These are phyloP conservation scores for Leptoteleia sp. DNA, from an alignment of 1,140 invertebrate genomes.

Conservation along the genomic window DNA sequence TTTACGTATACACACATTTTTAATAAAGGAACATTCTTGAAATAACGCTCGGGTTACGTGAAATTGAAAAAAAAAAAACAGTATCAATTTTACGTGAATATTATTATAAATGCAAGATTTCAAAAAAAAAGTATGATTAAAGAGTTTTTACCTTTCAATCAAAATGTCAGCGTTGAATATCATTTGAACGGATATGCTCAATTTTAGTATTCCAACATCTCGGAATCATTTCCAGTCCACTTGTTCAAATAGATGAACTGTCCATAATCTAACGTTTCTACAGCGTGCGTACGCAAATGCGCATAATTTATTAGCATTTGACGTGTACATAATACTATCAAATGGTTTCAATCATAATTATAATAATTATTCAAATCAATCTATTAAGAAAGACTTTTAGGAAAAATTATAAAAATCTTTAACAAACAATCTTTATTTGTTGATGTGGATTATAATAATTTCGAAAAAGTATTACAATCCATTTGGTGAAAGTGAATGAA, in stretches of 20 bases:
- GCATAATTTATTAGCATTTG: slow-evolving; percentile 17
- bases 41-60: too few relatives aligned
- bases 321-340: not conserved
- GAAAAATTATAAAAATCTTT: too few relatives aligned
- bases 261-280: slow-evolving; percentile 15
- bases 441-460: too few relatives aligned
- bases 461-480: too few relatives aligned
- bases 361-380: not conserved
- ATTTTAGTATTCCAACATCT: slow-evolving; percentile 22
- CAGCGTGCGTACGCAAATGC: slow-evolving; percentile 2
- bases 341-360: not conserved
- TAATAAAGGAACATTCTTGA: not conserved
- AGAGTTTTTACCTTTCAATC: slow-evolving; percentile 1
- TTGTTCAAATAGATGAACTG: slow-evolving; percentile 24
- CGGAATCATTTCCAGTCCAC: slow-evolving; percentile 24
- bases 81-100: too few relatives aligned
- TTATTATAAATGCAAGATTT: too few relatives aligned
- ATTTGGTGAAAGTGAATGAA: too few relatives aligned
- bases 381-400: too few relatives aligned
- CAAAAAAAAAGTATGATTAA: too few relatives aligned
- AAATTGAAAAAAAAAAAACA: too few relatives aligned
- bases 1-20: not conserved
- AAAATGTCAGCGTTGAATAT: slow-evolving; percentile 6
- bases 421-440: too few relatives aligned
- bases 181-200: slow-evolving; percentile 5